A percentile compares a stretch with the other conserved stretches of the same genome.
Conservation (phyloP, 2,888 invertebrate species). For the Pollenia angustigena region DNA sequence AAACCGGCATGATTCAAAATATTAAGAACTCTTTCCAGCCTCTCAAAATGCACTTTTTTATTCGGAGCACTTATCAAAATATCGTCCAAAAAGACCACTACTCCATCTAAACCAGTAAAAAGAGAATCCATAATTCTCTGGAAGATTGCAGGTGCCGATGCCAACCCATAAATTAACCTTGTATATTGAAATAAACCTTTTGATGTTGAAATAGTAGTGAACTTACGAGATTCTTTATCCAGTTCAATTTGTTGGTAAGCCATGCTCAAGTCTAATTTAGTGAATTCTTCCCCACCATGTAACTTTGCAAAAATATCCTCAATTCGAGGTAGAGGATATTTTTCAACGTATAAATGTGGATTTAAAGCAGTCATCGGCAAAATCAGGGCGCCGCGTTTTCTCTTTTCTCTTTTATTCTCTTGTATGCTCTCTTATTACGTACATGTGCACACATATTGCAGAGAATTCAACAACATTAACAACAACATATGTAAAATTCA, state of each 20-base stretch:
- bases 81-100: constrained; percentile 76
- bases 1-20: constrained; percentile 57
- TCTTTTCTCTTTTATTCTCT: too few relatives aligned
- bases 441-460: too few relatives aligned
- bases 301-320: constrained; percentile 77
- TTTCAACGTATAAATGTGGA: constrained; percentile 74
- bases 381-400: too few relatives aligned
- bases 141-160: constrained; percentile 81
- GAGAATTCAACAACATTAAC: too few relatives aligned
- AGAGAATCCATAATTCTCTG: constrained; percentile 78
- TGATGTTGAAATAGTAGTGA: constrained; percentile 77
- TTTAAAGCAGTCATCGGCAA: too few relatives aligned
- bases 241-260: constrained; percentile 80
- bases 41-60: constrained; percentile 38
- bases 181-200: constrained; percentile 73
- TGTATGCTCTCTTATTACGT: too few relatives aligned
- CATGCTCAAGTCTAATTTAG: constrained; percentile 74
- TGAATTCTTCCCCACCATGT: constrained; percentile 64
- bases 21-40: constrained; percentile 42
- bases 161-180: constrained; percentile 79
- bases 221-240: constrained; percentile 75
- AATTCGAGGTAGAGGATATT: constrained; percentile 77
- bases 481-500: too few relatives aligned
- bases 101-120: constrained; percentile 70
- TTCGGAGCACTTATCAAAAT: constrained; percentile 73